Conservation (phyloP, 1,140 invertebrate species). For the Goniozus legneri region DNA sequence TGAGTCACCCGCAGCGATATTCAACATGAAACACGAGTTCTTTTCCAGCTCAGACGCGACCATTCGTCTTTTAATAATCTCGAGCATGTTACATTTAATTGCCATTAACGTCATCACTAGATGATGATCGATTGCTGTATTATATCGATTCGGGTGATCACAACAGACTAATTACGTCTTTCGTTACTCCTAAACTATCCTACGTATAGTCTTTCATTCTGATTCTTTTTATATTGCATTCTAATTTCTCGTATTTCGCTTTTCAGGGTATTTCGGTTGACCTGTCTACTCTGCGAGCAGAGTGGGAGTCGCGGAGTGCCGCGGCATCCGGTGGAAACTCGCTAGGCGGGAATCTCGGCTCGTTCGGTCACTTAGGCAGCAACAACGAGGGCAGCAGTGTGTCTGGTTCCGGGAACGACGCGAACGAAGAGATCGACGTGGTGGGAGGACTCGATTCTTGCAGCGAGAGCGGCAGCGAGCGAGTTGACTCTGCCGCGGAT, state of each 20-base stretch:
- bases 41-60: too few relatives aligned
- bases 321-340: conserved; percentile 35
- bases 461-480: conserved; percentile 60
- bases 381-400: conserved; percentile 62
- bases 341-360: conserved; percentile 28
- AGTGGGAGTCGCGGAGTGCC: conserved; percentile 71
- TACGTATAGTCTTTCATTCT: background rate
- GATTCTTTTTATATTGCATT: background rate
- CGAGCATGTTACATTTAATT: too few relatives aligned
- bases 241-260: conserved; percentile 4
- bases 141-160: too few relatives aligned
- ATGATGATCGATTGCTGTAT: too few relatives aligned
- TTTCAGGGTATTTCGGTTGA: conserved; percentile 77
- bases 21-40: too few relatives aligned
- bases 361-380: conserved; percentile 46
- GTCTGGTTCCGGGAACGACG: conserved; percentile 69
- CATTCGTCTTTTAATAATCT: too few relatives aligned
- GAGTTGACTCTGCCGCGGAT: conserved; percentile 62
- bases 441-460: conserved; percentile 64
- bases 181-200: background rate
- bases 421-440: conserved; percentile 73
- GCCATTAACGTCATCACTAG: too few relatives aligned
- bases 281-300: conserved; percentile 72
- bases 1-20: too few relatives aligned
- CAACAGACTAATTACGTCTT: background rate